A percentile compares a stretch with the other conserved stretches of the same genome.
Evolutionary conservation across 2,797 vertebrate genomes (phyloP).

Genomic region (Enteromius paludinosus): DNA sequence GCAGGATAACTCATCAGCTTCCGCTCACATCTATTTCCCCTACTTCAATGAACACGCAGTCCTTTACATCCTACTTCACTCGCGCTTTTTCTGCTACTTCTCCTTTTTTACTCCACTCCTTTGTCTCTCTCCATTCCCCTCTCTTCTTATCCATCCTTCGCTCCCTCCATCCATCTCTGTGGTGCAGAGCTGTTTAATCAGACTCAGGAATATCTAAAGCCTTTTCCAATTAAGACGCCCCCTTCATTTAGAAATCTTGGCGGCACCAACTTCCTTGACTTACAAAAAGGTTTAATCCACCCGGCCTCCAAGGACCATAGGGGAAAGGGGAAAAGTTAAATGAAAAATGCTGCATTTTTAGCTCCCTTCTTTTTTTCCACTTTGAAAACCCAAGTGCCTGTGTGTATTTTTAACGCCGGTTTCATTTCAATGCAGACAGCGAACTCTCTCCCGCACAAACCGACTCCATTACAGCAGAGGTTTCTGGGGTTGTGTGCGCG

Average conservation of each 20-base stretch:
- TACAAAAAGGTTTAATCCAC: conserved; percentile 58
- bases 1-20: conserved; percentile 40
- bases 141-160: conserved; percentile 22
- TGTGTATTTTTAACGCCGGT: conserved; percentile 74
- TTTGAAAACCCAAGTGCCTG: conserved; percentile 68
- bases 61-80: conserved; percentile 42
- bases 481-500: conserved; percentile 34
- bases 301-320: conserved; percentile 50
- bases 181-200: conserved; percentile 77
- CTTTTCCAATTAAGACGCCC: conserved; percentile 79
- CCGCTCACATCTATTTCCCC: conserved; percentile 32
- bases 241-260: conserved; percentile 57
- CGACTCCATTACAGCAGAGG: conserved; percentile 60
- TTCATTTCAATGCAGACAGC: conserved; percentile 68
- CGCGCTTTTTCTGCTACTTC: conserved; percentile 28
- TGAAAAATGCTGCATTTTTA: conserved; percentile 61
- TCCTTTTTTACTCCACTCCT: conserved; percentile 44
- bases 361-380: conserved; percentile 59
- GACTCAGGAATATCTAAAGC: conserved; percentile 73
- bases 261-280: conserved; percentile 50
- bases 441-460: conserved; percentile 66
- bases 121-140: conserved; percentile 11
- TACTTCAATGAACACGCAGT: conserved; percentile 35
- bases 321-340: conserved; percentile 65
- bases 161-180: conserved; percentile 43